Evolutionary conservation across 2,888 invertebrate species (phyloP), one percentile per base, ranked within the genome.

Genomic region (Drosophila falleni): DNA sequence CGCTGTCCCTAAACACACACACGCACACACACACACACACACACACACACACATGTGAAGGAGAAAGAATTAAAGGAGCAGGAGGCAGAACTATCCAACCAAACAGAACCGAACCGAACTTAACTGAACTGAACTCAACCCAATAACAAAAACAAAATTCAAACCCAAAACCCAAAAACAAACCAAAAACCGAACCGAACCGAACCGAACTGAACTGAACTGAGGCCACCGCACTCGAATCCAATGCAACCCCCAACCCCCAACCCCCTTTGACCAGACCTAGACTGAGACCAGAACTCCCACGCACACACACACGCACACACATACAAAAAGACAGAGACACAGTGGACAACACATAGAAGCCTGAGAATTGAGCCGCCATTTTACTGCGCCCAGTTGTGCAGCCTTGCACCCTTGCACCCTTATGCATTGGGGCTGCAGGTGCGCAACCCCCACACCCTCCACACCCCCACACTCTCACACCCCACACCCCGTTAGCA

Each of bases 301-400:
- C 39, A 42, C 35, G 29, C 54, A 49, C 31, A 44, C n/a, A 39
- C 16, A 41, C 39, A 37, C 44, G 19, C 31, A 19, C 41, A 42
- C 33, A 58, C 42, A 26, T 33, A 46, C n/a, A 62, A 39, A 44
- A 23, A 41, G 11, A 19, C 10, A 11, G 16, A 47, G 35, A 47
- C 15, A 59, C 33, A 58, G 61, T 59, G 66, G 61, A 58, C 65
- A 69, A 62, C 59, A 62, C 59, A 46, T 61, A 60, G 67, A 33
- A 56, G 74, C 46, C 58, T 35, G 53, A 46, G 59, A 69, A 41
- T 66, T 79, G 80, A 63, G 84, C 80, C 84, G 81, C 84, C 87
- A 84, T 87, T 84, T 81, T 86, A 87, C 73, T 77, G 84, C 84
- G 81, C 70, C 79, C 81, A 37, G 58, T 74, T 74, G 74, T 78